Base-by-base conservation (phyloP, 2,797 vertebrate species). In the Gallinago solitaria region DNA sequence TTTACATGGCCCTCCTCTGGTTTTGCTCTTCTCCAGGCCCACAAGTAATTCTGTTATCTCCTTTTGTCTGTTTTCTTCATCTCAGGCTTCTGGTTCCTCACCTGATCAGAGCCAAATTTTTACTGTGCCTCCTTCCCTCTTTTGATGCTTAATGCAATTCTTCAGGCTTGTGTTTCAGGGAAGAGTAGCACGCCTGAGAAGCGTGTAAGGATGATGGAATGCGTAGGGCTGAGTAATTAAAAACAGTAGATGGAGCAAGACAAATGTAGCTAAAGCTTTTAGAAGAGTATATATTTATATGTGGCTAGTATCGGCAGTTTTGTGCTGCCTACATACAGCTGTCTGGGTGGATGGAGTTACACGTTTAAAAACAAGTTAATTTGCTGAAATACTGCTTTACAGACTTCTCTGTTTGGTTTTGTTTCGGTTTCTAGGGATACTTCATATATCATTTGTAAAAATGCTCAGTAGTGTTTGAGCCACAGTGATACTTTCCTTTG, bases 181-280 rank as follows among this genome's bases (percentile, higher is more conserved):
- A 27, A 75, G 8, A 61, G 39, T 6, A 63, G 30, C 15, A 3
- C 74, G 61, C 48, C 37, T 16, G 32, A 45, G 45, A 64, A 93
- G 61, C 5, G 2, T 19, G 2, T 33, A 37, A 78, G 43, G 45
- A 53, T 92, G 86, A 56, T 64, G 33, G 68, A 73, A 32, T 67
- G n/a, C 3, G 1, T 53, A 41, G 37, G 9, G 21, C 13, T 80
- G 50, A 83, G 68, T 89, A 68, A 69, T 92, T 88, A 81, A 73
- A 69, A 41, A 43, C 64, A 79, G 27, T 9, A 61, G 50, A 54
- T 78, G 82, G 83, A 91, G 84, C 53, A 85, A 74, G 87, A 83
- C 64, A 76, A 89, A 60, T 50, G 51, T 24, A 76, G 56, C 60
- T 80, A 51, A 77, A 89, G 37, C 65, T 64, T 85, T 73, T 64